A percentile compares a stretch with the other conserved stretches of the same genome.
Conservation (phyloP, 1,140 invertebrate species). For the Scaptomyza hsui region DNA sequence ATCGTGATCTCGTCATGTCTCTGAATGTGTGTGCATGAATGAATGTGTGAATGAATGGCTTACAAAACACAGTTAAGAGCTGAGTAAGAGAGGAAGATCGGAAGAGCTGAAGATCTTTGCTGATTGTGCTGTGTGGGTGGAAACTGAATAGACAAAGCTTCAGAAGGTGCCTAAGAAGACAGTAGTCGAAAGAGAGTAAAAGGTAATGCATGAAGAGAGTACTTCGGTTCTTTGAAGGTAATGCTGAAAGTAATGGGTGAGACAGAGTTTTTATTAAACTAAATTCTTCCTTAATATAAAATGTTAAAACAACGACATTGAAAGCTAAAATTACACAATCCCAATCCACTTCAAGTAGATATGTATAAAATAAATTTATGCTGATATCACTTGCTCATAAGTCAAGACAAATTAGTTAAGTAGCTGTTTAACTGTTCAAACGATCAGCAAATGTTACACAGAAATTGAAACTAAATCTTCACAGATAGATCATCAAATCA, state of each 20-base stretch:
- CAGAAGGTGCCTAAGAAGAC: not conserved
- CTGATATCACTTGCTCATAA: conserved; percentile 8
- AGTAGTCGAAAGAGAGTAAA: conserved; percentile 16
- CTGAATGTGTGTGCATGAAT: conserved; percentile 11
- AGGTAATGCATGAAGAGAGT: not conserved
- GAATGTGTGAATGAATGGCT: conserved; percentile 17
- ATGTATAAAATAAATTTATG: conserved; percentile 6
- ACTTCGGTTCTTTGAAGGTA: not conserved
- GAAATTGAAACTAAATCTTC: conserved; percentile 3
- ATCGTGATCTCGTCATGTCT: conserved; percentile 32
- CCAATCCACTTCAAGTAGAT: not conserved
- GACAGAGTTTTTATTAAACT: too few relatives aligned
- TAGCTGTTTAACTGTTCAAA: conserved; percentile 2
- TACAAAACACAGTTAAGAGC: conserved; percentile 40
- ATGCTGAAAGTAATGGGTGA: too few relatives aligned
- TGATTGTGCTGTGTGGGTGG: conserved; percentile 21
- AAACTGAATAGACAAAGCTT: not conserved
- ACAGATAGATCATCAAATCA: not conserved
- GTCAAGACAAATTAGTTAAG: conserved; percentile 22
- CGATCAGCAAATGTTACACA: not conserved
- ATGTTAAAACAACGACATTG: too few relatives aligned
- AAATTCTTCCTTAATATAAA: too few relatives aligned
- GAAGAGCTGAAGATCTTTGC: not conserved
- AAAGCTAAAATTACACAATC: too few relatives aligned
- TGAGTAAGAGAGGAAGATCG: not conserved